A percentile compares a stretch with the other conserved stretches of the same genome.
phyloP scores from a whole-genome alignment of 2,888 invertebrate species.

The Drosophila mercatorum region DNA sequence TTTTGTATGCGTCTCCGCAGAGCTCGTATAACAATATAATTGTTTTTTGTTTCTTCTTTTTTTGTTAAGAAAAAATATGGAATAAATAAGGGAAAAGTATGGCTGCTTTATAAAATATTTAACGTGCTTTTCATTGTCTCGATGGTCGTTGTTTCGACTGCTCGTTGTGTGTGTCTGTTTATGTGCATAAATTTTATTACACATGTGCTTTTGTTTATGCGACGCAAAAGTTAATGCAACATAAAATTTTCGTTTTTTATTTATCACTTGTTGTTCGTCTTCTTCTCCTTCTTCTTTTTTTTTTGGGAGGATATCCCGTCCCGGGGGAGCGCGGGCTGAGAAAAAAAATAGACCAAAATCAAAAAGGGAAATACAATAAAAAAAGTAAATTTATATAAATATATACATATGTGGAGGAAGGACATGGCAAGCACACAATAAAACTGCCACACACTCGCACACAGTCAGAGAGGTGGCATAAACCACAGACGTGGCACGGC shows the following conservation, averaged over 20 bases:
- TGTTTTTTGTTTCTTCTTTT: conserved; percentile 15
- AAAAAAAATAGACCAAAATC: conserved; percentile 58
- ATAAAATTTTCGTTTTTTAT: conserved; percentile 74
- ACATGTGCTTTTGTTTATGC: conserved; percentile 76
- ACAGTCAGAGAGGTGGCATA: conserved; percentile 39
- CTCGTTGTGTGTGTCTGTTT: conserved; percentile 51
- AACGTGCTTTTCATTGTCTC: conserved; percentile 73
- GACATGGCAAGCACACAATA: conserved; percentile 57
- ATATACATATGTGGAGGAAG: conserved; percentile 22
- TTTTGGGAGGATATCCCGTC: conserved; percentile 25
- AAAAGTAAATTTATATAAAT: conserved; percentile 25
- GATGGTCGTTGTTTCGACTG: conserved; percentile 20
- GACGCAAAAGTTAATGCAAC: conserved; percentile 71
- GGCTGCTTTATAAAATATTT: conserved; percentile 72
- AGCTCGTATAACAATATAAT: conserved; percentile 22
- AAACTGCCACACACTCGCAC: conserved; percentile 58
- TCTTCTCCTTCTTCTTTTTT: conserved; percentile 2
- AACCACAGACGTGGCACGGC: conserved; percentile 65
- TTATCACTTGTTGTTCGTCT: conserved; percentile 52
- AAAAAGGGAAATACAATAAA: conserved; percentile 62
- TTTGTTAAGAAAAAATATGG: conserved; percentile 9
- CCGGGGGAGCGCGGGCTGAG: conserved; percentile 35
- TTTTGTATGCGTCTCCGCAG: conserved; percentile 38
- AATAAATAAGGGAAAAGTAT: conserved; percentile 9
- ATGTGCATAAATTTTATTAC: conserved; percentile 78